These are phyloP conservation scores for Tenebrio molitor DNA, from an alignment of 1,140 invertebrate species.

Conservation along the genomic window DNA sequence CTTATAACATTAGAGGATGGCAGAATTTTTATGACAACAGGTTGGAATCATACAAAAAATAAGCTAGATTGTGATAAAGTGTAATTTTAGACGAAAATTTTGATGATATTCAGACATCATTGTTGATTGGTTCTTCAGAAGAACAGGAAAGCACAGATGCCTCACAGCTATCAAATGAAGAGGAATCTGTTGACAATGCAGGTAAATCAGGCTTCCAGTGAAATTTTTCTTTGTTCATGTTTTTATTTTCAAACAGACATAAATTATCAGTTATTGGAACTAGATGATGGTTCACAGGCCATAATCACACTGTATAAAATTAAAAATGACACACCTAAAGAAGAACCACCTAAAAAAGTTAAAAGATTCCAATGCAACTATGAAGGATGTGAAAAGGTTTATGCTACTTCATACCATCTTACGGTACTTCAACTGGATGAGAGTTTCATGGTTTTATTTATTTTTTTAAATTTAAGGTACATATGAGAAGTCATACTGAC, in stretches of 20 bases:
- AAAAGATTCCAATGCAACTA: slow-evolving; percentile 65
- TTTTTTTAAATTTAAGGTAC: slow-evolving; percentile 69
- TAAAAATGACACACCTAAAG: slow-evolving; percentile 7
- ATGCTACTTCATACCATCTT: slow-evolving; percentile 72
- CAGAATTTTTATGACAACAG: slow-evolving; percentile 50
- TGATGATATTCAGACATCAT: slow-evolving; percentile 8
- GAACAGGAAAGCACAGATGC: slow-evolving; percentile 5
- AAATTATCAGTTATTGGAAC: slow-evolving; percentile 21
- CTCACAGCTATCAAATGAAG: not conserved
- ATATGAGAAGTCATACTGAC: slow-evolving; percentile 76
- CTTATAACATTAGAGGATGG: slow-evolving; percentile 54
- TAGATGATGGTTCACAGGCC: slow-evolving; percentile 20
- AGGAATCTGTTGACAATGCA: slow-evolving; percentile 18
- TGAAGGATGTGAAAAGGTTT: slow-evolving; percentile 70
- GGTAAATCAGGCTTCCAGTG: not conserved
- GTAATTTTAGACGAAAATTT: slow-evolving; percentile 37
- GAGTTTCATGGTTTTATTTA: slow-evolving; percentile 38
- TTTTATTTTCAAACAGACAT: slow-evolving; percentile 31
- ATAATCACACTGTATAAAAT: slow-evolving; percentile 23
- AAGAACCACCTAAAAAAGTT: slow-evolving; percentile 28
- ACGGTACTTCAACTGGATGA: slow-evolving; percentile 66
- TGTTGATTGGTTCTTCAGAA: slow-evolving; percentile 9
- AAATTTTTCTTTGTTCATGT: too few relatives aligned
- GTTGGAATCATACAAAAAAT: too few relatives aligned
- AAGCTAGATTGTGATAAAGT: too few relatives aligned